Evolutionary conservation across 2,797 vertebrate genomes (phyloP), one percentile per base, ranked within the genome.

Genomic region (Florisuga fusca): DNA sequence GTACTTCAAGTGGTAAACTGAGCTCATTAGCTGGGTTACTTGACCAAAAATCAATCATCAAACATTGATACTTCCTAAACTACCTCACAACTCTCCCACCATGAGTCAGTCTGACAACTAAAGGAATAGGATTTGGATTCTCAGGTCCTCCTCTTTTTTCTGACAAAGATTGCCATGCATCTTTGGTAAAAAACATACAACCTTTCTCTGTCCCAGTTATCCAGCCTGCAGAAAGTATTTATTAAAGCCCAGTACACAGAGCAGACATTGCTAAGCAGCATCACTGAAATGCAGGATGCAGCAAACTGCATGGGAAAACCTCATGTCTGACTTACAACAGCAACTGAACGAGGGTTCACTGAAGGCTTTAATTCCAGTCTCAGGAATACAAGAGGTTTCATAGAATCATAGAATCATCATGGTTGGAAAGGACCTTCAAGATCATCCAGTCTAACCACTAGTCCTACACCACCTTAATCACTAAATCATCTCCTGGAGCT

Each of bases 91-190:
- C 26, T 31, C 54, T 84, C 53, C 43, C 73, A 51, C 33, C 10
- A 8, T 4, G 1, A 76, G 10, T 38, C n/a, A 64, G 34, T 36
- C 16, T 0, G 0, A 36, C 51, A 66, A 19, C 17, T 69, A 61
- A 13, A 78, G 67, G 29, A 93, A 51, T 11, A 59, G 23, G 71
- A 17, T 21, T 20, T 33, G 33, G 29, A 84, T 78, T 79, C 27
- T 76, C 62, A 59, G 23, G 17, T 76, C 15, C 8, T 62, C 15
- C 19, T 74, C 43, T 51, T 73, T 54, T 73, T 77, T 53, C 71
- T 75, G n/a, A 55, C 54, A 34, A 4, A 64, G 20, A 46, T 43
- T 81, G 55, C 23, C 34, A 54, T 4, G 29, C 15, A 43, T 26
- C 23, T 63, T 58, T 53, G 22, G 9, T 7, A 48, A 62, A 86